A percentile compares a stretch with the other conserved stretches of the same genome.
These are phyloP conservation scores for Hypomesus transpacificus DNA, from an alignment of 2,113 vertebrate species.

Conservation along the genomic window DNA sequence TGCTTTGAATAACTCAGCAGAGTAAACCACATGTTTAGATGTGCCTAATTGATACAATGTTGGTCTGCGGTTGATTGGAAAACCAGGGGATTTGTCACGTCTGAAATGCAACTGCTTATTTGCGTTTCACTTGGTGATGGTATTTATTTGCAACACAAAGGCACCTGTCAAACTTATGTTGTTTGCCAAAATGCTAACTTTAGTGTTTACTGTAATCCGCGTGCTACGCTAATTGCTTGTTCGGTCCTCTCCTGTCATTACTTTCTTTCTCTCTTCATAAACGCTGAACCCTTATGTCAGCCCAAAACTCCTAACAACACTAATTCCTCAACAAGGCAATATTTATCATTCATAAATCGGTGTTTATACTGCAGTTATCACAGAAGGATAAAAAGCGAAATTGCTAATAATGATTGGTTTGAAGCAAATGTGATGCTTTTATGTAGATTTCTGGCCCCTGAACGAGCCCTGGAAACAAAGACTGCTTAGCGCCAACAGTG, in stretches of 20 bases:
- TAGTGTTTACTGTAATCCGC: constrained; percentile 21
- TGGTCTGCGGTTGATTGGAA: constrained; percentile 35
- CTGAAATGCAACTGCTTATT: constrained; percentile 60
- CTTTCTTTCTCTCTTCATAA: constrained; percentile 69
- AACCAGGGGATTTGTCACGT: constrained; percentile 49
- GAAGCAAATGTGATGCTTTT: constrained; percentile 86
- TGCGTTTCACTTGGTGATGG: constrained; percentile 44
- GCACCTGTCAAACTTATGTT: constrained; percentile 54
- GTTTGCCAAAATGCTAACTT: constrained; percentile 30
- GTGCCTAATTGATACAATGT: constrained; percentile 26
- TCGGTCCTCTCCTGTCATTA: constrained; percentile 33
- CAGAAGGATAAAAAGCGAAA: constrained; percentile 85
- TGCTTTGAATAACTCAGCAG: not conserved
- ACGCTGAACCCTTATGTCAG: constrained; percentile 46
- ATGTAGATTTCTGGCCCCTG: constrained; percentile 89
- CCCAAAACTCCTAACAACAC: constrained; percentile 63
- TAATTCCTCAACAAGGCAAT: constrained; percentile 81
- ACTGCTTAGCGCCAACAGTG: constrained; percentile 88
- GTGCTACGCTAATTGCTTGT: constrained; percentile 31
- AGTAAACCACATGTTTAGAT: constrained; percentile 28
- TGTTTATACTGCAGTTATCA: constrained; percentile 82
- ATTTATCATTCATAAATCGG: constrained; percentile 83
- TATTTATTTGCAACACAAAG: constrained; percentile 44
- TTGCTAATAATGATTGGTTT: constrained; percentile 93
- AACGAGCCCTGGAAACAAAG: constrained; percentile 99